Conservation (phyloP, 1,140 invertebrate genomes). For the Cephus cinctus region DNA sequence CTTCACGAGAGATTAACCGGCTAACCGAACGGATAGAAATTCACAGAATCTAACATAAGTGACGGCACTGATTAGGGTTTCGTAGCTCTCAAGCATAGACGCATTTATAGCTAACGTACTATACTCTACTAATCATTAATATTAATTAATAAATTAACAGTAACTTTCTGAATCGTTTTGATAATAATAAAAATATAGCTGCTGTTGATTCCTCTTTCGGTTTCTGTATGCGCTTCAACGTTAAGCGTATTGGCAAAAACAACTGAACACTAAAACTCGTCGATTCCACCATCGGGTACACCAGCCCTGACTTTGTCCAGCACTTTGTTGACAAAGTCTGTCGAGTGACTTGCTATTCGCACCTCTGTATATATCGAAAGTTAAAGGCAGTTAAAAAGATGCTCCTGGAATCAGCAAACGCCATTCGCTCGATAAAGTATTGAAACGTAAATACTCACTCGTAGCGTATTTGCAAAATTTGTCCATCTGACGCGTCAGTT, state of each 20-base stretch:
- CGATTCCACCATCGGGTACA: conserved; percentile 65
- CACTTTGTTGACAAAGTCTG: conserved; percentile 85
- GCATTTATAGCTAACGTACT: conserved; percentile 22
- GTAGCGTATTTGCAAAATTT: conserved; percentile 64
- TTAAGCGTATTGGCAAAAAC: conserved; percentile 10
- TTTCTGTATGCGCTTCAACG: conserved; percentile 14
- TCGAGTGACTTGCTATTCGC: conserved; percentile 77
- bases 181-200: conserved; percentile 20
- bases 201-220: conserved; percentile 14
- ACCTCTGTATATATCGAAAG: conserved; percentile 59
- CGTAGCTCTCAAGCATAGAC: conserved; percentile 26
- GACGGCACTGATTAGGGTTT: not conserved
- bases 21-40: too few species aligned
- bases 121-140: conserved; percentile 28
- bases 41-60: too few species aligned
- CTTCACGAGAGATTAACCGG: too few species aligned
- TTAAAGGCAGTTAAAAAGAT: too few species aligned
- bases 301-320: conserved; percentile 73
- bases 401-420: too few species aligned
- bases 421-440: too few species aligned
- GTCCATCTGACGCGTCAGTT: conserved; percentile 66
- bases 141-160: conserved; percentile 38
- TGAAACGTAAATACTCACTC: conserved; percentile 65
- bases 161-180: conserved; percentile 15
- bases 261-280: conserved; percentile 57